Evolutionary conservation across 1,140 invertebrate genomes (phyloP).

Genomic region (Pseudomyrmex pallidus): DNA sequence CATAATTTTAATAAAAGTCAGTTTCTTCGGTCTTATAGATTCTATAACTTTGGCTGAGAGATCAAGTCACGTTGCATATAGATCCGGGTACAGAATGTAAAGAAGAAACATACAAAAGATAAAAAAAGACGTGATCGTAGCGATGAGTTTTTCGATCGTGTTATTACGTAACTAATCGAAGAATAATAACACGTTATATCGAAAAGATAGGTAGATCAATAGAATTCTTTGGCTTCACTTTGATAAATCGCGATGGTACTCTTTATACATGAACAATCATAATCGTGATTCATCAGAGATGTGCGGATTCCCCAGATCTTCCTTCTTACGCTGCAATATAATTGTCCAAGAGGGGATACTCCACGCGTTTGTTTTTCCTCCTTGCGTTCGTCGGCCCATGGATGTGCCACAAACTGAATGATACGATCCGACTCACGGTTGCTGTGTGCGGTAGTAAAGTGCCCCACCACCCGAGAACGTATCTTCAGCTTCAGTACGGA

Average conservation of each 20-base stretch:
- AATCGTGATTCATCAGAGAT: constrained; percentile 19
- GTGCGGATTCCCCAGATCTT: constrained; percentile 2
- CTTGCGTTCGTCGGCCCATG: neutral
- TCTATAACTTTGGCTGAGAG: neutral
- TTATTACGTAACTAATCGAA: constrained; percentile 12
- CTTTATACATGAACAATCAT: neutral
- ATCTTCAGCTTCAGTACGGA: neutral
- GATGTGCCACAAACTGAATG: neutral
- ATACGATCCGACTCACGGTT: constrained; percentile 9
- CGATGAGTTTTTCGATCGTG: constrained; percentile 14
- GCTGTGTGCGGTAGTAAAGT: neutral
- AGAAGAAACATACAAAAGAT: neutral
- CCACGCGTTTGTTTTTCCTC: constrained; percentile 11
- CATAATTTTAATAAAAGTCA: no score
- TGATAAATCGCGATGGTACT: neutral
- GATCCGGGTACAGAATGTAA: neutral
- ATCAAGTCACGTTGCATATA: neutral
- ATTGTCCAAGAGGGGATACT: neutral
- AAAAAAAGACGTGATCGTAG: neutral
- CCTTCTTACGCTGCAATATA: neutral
- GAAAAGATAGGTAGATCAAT: neutral
- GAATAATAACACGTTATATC: neutral
- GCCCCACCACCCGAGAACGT: constrained; percentile 14
- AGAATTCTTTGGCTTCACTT: neutral
- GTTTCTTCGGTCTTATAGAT: neutral